Percentiles rank a stretch among this genome's conserved stretches.
phyloP scores from a whole-genome alignment of 2,113 vertebrate species.

The Phycodurus eques region DNA sequence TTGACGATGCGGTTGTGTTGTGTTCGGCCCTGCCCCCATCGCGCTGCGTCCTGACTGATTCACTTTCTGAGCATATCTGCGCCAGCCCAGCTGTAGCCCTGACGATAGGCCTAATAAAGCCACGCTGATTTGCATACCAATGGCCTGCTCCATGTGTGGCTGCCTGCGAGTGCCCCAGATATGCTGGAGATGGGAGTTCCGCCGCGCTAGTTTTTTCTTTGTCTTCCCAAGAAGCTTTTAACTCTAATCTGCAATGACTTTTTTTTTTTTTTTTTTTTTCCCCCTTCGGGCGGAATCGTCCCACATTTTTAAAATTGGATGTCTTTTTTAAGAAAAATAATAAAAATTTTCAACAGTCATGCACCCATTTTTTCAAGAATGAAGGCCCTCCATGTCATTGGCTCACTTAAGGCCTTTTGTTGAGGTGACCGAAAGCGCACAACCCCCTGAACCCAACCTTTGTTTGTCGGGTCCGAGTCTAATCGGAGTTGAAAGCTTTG shows the following conservation, averaged over 20 bases:
- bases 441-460: constrained; percentile 50
- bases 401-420: constrained; percentile 38
- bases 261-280: constrained; percentile 19
- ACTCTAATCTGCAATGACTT: constrained; percentile 50
- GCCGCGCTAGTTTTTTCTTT: constrained; percentile 50
- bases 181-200: constrained; percentile 46
- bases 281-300: constrained; percentile 20
- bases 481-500: constrained; percentile 34
- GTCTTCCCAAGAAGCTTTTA: constrained; percentile 46
- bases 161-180: constrained; percentile 59
- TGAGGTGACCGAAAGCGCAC: constrained; percentile 29
- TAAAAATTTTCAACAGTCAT: neutral
- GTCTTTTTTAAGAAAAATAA: neutral
- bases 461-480: constrained; percentile 26
- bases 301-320: constrained; percentile 26
- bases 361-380: constrained; percentile 1
- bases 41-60: constrained; percentile 54
- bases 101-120: constrained; percentile 77
- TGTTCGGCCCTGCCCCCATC: constrained; percentile 48
- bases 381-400: constrained; percentile 11
- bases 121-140: constrained; percentile 76
- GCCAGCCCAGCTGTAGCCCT: constrained; percentile 75
- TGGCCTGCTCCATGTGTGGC: constrained; percentile 73
- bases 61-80: constrained; percentile 75
- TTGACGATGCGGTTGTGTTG: constrained; percentile 36